Evolutionary conservation across 2,888 invertebrate genomes (phyloP).

Genomic region (Volucella inanis): DNA sequence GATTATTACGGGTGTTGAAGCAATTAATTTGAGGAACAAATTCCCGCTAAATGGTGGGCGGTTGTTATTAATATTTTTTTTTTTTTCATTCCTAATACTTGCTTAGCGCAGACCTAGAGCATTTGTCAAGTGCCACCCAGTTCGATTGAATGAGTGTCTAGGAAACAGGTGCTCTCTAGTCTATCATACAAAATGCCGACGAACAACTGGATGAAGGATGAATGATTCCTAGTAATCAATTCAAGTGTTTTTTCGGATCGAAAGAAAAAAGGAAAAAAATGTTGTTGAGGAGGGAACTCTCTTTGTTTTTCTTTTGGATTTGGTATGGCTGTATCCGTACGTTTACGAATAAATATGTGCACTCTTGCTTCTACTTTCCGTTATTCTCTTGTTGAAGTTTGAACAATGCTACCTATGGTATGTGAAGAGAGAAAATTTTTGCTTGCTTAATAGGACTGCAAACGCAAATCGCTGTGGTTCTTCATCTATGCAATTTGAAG

Average conservation of each 20-base stretch:
- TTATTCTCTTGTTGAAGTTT: slow-evolving; percentile 47
- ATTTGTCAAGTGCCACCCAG: slow-evolving; percentile 46
- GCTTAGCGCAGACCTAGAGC: slow-evolving; percentile 1
- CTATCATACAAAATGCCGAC: slow-evolving; percentile 37
- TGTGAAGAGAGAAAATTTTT: slow-evolving; percentile 24
- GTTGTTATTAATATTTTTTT: slow-evolving; percentile 53
- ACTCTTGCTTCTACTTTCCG: slow-evolving; percentile 22
- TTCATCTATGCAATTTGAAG: slow-evolving; percentile 38
- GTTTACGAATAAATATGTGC: slow-evolving; percentile 1
- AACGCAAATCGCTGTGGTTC: slow-evolving; percentile 5
- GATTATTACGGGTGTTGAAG: slow-evolving; percentile 65
- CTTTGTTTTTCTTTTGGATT: slow-evolving; percentile 54
- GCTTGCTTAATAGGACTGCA: slow-evolving; percentile 24
- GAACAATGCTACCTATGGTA: slow-evolving; percentile 71
- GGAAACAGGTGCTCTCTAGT: slow-evolving; percentile 53
- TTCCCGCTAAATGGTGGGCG: slow-evolving; percentile 70
- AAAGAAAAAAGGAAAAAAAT: not conserved
- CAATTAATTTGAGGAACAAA: slow-evolving; percentile 67
- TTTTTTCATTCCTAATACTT: slow-evolving; percentile 1
- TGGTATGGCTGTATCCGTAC: slow-evolving; percentile 12
- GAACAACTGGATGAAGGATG: slow-evolving; percentile 58
- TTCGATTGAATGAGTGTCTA: slow-evolving; percentile 6
- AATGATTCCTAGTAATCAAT: slow-evolving; percentile 73
- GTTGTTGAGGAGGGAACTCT: slow-evolving; percentile 14
- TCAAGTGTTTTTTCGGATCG: slow-evolving; percentile 59